Evolutionary conservation across 2,888 invertebrate species (phyloP).

Genomic region (Spodoptera littoralis): DNA sequence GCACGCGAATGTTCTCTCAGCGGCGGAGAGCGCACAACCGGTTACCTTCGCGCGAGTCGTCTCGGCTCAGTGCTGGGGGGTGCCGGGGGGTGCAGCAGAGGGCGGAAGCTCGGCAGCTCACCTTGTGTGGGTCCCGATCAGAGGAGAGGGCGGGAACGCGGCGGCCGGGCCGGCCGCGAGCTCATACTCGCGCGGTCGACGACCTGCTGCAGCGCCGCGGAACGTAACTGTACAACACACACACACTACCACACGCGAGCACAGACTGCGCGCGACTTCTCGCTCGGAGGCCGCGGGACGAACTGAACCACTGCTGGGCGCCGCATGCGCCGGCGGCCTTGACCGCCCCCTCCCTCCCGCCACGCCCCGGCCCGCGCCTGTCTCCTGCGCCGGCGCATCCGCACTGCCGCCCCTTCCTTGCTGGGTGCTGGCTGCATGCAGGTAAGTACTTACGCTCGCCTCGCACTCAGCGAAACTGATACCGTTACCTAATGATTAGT

Average conservation of each 20-base stretch:
- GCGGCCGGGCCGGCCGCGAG: conserved; percentile 70
- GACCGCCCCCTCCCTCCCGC: conserved; percentile 69
- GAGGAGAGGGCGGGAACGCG: conserved; percentile 62
- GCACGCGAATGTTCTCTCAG: conserved; percentile 9
- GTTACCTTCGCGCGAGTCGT: conserved; percentile 27
- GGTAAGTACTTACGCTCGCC: background rate
- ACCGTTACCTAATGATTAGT: conserved; percentile 47
- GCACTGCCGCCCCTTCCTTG: conserved; percentile 19
- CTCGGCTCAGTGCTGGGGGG: conserved; percentile 3
- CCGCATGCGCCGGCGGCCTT: conserved; percentile 80
- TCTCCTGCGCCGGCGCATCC: conserved; percentile 44
- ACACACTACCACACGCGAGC: conserved; percentile 65
- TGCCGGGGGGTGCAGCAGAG: conserved; percentile 6
- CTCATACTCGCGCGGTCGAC: conserved; percentile 84
- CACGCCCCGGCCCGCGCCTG: conserved; percentile 29
- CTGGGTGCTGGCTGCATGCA: conserved; percentile 7
- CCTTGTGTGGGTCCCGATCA: conserved; percentile 67
- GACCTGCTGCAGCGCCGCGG: conserved; percentile 69
- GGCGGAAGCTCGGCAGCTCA: conserved; percentile 62
- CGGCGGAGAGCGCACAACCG: conserved; percentile 38
- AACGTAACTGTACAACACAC: conserved; percentile 73
- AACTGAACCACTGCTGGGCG: conserved; percentile 59
- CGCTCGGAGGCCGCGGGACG: conserved; percentile 59
- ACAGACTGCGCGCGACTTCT: conserved; percentile 41
- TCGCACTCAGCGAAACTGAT: conserved; percentile 33